phyloP scores from a whole-genome alignment of 1,140 invertebrate genomes.

The Lasaia peninsularis region DNA sequence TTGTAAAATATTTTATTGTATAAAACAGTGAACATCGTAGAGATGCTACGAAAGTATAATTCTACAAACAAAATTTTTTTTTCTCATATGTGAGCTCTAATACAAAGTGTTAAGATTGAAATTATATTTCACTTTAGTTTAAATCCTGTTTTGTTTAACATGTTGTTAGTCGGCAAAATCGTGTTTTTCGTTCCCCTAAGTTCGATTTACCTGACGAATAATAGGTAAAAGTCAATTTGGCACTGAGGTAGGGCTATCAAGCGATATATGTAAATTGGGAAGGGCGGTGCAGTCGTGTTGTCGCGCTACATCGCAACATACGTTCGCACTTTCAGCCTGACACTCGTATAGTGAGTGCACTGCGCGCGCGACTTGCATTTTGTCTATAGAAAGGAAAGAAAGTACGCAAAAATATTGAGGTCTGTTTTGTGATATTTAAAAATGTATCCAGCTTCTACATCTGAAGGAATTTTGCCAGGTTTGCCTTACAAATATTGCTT shows the following conservation, averaged over 20 bases:
- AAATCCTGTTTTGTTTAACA: slow-evolving; percentile 18
- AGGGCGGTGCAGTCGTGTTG: slow-evolving; percentile 65
- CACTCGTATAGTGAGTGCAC: slow-evolving; percentile 29
- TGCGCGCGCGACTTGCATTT: slow-evolving; percentile 35
- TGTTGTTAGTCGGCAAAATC: slow-evolving; percentile 36
- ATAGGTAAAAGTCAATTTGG: slow-evolving; percentile 75
- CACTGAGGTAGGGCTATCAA: slow-evolving; percentile 67
- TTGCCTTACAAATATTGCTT: slow-evolving; percentile 16
- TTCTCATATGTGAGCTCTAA: slow-evolving; percentile 18
- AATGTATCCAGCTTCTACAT: slow-evolving; percentile 67
- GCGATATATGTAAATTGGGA: slow-evolving; percentile 71
- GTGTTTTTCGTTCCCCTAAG: slow-evolving; percentile 59
- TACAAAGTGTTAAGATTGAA: slow-evolving; percentile 25
- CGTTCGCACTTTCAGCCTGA: slow-evolving; percentile 35
- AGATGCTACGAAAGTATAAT: slow-evolving; percentile 33
- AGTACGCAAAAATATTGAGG: not conserved
- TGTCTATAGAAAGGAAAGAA: slow-evolving; percentile 25
- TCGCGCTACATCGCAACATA: slow-evolving; percentile 34
- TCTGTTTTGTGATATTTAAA: slow-evolving; percentile 7
- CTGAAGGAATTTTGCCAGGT: slow-evolving; percentile 57
- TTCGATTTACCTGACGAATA: slow-evolving; percentile 72
- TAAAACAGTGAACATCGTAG: slow-evolving; percentile 29
- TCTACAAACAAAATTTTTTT: slow-evolving; percentile 1
- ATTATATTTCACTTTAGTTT: slow-evolving; percentile 1
- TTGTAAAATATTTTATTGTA: slow-evolving; percentile 18